These are phyloP conservation scores for Rhineura floridana DNA, from an alignment of 2,113 vertebrate genomes.

Conservation along the genomic window DNA sequence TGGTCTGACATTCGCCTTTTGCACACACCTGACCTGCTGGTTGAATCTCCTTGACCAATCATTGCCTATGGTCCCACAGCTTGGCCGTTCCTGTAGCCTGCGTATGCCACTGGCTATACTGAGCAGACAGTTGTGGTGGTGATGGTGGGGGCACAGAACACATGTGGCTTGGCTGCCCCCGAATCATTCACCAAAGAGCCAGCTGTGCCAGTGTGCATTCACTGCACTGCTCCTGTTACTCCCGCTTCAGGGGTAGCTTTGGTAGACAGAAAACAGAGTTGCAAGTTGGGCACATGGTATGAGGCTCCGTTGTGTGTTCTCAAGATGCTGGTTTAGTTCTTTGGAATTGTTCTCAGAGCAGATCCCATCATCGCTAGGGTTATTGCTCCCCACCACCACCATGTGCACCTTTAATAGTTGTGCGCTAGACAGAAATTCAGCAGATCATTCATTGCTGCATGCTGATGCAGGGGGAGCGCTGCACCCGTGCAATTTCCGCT, in stretches of 20 bases:
- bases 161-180: not conserved
- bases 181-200: too few relatives aligned
- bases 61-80: not conserved
- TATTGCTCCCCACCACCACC: too few relatives aligned
- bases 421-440: not conserved
- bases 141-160: not conserved
- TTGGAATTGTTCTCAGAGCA: not conserved
- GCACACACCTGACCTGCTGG: too few relatives aligned
- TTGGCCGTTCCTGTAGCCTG: not conserved
- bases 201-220: not conserved
- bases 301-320: not conserved
- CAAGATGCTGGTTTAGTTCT: not conserved
- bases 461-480: not conserved
- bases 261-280: not conserved
- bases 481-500: not conserved
- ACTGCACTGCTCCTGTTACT: not conserved
- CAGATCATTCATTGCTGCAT: not conserved
- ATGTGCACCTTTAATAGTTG: not conserved
- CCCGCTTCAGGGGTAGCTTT: not conserved
- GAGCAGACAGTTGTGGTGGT: accelerated
- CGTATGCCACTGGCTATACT: not conserved
- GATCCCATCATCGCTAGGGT: not conserved
- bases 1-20: too few relatives aligned
- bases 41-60: not conserved
- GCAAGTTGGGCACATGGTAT: not conserved